Conservation (phyloP, 2,888 invertebrate species). For the Ephialtes manifestator region DNA sequence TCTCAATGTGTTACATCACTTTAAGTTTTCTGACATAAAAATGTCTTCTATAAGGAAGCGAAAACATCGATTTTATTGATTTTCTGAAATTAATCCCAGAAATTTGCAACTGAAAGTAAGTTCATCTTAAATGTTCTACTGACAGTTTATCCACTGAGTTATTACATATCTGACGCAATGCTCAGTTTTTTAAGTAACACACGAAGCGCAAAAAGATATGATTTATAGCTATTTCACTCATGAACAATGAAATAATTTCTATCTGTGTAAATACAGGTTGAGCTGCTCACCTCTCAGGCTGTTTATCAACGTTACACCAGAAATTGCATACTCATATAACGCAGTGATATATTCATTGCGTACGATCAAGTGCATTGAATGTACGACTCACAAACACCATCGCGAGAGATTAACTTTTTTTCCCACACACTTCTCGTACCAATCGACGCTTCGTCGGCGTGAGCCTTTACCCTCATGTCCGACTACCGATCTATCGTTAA, state of each 20-base stretch:
- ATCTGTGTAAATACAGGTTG: not conserved
- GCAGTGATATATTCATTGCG: not conserved
- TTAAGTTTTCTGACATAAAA: no score
- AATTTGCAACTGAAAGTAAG: not conserved
- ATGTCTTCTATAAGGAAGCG: no score
- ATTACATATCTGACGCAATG: not conserved
- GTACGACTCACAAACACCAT: conserved; percentile 14
- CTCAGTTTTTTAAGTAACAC: not conserved
- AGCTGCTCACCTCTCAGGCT: not conserved
- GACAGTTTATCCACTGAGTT: not conserved
- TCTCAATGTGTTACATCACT: no score
- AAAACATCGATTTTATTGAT: not conserved
- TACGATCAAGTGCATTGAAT: conserved; percentile 14
- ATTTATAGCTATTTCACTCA: not conserved
- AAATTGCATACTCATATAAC: not conserved
- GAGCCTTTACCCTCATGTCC: conserved; percentile 33
- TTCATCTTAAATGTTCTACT: no score
- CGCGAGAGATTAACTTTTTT: conserved; percentile 70
- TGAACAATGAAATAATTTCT: not conserved
- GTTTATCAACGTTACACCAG: not conserved
- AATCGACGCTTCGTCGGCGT: conserved; percentile 63
- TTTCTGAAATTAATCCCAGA: not conserved
- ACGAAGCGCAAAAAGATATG: not conserved
- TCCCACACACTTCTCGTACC: conserved; percentile 51
- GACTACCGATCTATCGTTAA: conserved; percentile 65